Evolutionary conservation across 1,140 invertebrate genomes (phyloP).

Genomic region (Dendroctonus ponderosae): DNA sequence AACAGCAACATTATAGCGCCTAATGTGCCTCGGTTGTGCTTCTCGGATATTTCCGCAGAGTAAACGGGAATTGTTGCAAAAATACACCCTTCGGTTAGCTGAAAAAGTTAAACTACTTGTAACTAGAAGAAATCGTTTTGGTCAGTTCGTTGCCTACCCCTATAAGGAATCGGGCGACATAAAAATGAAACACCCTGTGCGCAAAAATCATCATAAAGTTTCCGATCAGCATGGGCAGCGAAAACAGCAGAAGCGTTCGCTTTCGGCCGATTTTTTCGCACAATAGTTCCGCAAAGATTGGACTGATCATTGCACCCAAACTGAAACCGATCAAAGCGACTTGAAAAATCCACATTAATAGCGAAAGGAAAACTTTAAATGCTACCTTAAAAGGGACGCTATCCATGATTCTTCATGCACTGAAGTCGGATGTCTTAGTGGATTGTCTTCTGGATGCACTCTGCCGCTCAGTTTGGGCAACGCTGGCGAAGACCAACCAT

Average conservation of each 20-base stretch:
- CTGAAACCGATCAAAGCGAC: slow-evolving; percentile 8
- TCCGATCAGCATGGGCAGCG: slow-evolving; percentile 28
- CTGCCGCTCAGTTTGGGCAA: slow-evolving; percentile 22
- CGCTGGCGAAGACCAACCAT: slow-evolving; percentile 33
- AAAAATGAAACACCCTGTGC: slow-evolving; percentile 21
- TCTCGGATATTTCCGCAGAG: slow-evolving; percentile 54
- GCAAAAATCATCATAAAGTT: slow-evolving; percentile 30
- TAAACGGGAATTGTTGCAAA: slow-evolving; percentile 55
- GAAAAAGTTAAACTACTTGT: slow-evolving; percentile 6
- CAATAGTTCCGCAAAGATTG: slow-evolving; percentile 19
- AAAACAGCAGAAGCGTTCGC: slow-evolving; percentile 22
- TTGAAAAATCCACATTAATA: too few relatives aligned
- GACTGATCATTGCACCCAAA: slow-evolving; percentile 32
- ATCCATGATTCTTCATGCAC: slow-evolving; percentile 34
- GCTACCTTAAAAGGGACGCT: slow-evolving; percentile 31
- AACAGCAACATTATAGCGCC: slow-evolving; percentile 39
- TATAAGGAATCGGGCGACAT: slow-evolving; percentile 31
- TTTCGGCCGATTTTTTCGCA: slow-evolving; percentile 32
- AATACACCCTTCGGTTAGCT: slow-evolving; percentile 50
- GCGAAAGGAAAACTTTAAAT: not conserved
- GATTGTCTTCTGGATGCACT: slow-evolving; percentile 26
- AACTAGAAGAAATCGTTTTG: not conserved
- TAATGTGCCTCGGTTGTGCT: slow-evolving; percentile 36
- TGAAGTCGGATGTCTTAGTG: slow-evolving; percentile 22
- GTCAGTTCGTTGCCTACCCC: slow-evolving; percentile 17